Evolutionary conservation across 2,797 vertebrate genomes (phyloP).

Genomic region (Rhinoraja longicauda): DNA sequence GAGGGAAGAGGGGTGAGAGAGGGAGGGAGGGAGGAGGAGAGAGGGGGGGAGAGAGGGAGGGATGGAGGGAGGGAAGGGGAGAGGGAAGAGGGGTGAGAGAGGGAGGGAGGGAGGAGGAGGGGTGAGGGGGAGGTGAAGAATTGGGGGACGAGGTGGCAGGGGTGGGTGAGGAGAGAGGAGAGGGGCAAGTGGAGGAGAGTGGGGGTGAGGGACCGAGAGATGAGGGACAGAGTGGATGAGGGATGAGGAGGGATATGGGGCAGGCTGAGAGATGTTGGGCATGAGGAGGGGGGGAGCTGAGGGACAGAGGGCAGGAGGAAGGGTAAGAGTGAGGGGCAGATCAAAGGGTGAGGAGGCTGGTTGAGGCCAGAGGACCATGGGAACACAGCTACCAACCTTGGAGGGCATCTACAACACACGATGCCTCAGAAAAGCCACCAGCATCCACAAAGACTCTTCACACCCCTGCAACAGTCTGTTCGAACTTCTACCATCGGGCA

Average conservation of each 20-base stretch:
- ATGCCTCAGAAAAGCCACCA: too few species aligned
- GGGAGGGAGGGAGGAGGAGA: background rate
- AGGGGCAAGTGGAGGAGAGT: background rate
- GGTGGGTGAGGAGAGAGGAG: too few species aligned
- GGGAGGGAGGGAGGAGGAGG: fast-evolving
- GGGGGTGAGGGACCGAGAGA: slow-evolving; percentile 28
- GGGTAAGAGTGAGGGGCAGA: slow-evolving; percentile 66
- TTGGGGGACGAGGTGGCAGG: background rate
- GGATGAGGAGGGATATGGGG: slow-evolving; percentile 73
- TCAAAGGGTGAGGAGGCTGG: slow-evolving; percentile 61
- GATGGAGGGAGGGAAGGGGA: background rate
- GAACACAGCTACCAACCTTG: too few species aligned
- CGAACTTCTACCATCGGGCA: too few species aligned
- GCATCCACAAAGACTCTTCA: too few species aligned
- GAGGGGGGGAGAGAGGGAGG: background rate
- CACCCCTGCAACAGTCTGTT: too few species aligned
- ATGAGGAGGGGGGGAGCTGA: slow-evolving; percentile 67
- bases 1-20: background rate
- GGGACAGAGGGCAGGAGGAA: slow-evolving; percentile 65
- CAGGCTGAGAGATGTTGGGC: slow-evolving; percentile 58
- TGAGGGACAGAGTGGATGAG: background rate
- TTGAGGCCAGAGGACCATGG: background rate
- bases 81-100: background rate
- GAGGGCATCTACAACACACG: too few species aligned
- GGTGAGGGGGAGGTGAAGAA: too few species aligned